Evolutionary conservation across 1,140 invertebrate genomes (phyloP), one percentile per base, ranked within the genome.

Genomic region (Thalassaphorura encarpata): DNA sequence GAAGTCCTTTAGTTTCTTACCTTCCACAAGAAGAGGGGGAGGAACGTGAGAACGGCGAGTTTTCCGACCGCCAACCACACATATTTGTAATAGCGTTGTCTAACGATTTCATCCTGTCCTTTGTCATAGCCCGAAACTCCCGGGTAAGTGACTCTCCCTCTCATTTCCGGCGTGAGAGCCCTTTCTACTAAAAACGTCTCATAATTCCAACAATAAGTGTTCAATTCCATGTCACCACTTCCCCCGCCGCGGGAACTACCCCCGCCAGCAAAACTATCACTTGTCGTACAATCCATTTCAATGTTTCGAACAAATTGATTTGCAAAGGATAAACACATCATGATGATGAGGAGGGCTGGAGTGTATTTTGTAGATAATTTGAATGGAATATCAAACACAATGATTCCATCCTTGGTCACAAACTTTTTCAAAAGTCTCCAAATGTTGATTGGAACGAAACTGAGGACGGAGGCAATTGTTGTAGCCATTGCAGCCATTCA

Each of bases 191-290:
- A 28, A 40, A 55, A 55, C 3, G 53, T 55, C 16, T 55, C 53
- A 26, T 47, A 21, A 24, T 55, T 55, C 53, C 53, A 55, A 24
- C 53, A 55, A 26, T 42, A 55, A 28, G 47, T 33, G 31, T 55
- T 55, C 2, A 55, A 26, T 16, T 55, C 53, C 6, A 45, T 16
- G 6, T 55, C 53, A 28, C 19, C 41, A 13, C 39, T 28, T 19
- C 8, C 19, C 13, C 6, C 18, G 18, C 13, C 18, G n/a, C 18
- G n/a, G 21, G 40, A 41, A 3, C 50, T 21, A 8, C 8, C 18
- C 1, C 2, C 21, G 8, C 6, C 13, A 2, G 21, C 39, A 16
- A 33, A 15, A 18, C 36, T 16, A 2, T 41, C 29, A 24, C 29
- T 40, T n/a, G 45, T 55, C 16, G 43, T 18, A 27, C 53, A 55